A percentile compares a stretch with the other conserved stretches of the same genome.
These are phyloP conservation scores for Willisornis vidua DNA, from an alignment of 2,113 vertebrate species.

Conservation along the genomic window DNA sequence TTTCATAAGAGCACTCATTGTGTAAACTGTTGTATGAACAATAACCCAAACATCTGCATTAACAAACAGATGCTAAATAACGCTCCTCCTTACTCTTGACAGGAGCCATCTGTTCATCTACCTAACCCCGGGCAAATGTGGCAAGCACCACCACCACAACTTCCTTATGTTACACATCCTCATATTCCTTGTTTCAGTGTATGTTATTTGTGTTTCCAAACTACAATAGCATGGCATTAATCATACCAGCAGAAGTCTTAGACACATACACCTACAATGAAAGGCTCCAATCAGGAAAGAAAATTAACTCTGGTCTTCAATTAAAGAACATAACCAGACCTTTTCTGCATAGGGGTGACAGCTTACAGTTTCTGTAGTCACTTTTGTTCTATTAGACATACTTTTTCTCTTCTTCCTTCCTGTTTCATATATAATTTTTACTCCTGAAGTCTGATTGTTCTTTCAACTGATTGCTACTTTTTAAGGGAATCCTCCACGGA, in stretches of 20 bases:
- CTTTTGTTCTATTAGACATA: neutral
- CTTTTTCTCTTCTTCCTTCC: neutral
- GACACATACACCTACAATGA: neutral
- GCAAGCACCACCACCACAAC: neutral
- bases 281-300: neutral
- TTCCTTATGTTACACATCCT: neutral
- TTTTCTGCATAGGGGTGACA: accelerated
- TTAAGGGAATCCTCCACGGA: accelerated
- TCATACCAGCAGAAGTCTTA: neutral
- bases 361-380: no score
- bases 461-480: neutral
- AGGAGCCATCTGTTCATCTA: conserved; percentile 14
- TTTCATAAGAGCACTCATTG: neutral
- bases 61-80: neutral
- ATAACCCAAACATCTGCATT: conserved; percentile 10
- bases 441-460: neutral
- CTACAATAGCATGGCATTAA: neutral
- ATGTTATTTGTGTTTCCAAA: neutral
- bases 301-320: neutral
- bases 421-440: no score
- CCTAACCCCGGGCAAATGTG: neutral
- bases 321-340: accelerated
- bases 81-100: neutral
- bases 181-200: neutral
- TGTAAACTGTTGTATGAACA: neutral